Evolutionary conservation across 2,888 invertebrate genomes (phyloP), one percentile per base, ranked within the genome.

Genomic region (Amblyjoppa proteus): DNA sequence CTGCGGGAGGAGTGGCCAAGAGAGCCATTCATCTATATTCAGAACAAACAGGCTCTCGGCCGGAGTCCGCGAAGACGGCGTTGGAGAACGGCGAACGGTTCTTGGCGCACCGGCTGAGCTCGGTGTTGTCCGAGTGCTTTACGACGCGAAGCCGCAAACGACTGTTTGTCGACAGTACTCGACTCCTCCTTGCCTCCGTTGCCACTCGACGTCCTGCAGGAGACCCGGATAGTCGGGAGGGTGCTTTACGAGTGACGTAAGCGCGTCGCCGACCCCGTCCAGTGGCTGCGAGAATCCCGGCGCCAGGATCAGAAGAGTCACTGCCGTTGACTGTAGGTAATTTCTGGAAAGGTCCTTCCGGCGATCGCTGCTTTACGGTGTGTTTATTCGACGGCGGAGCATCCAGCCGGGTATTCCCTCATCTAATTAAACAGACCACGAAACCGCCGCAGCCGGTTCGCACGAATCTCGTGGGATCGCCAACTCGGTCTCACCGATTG

Each of bases 241-340:
- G 81, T 88, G 89, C 88, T 91, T 91, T 91, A 90, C 90, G 90
- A 88, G 88, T 89, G 89, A 89, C 89, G 90, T 88, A 90, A 91
- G 89, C 87, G 89, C 89, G 83, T 74, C 68, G 31, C 41, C 77
- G 45, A 71, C 73, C 71, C 31, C n/a, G n/a, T 51, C 58, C 58
- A 81, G 64, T 28, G 51, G 58, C 34, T 34, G 34, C 34, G 58
- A 58, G 58, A 58, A 58, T 31, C n/a, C 28, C 31, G 31, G 7
- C 20, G 78, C 61, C 34, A 49, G 58, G 45, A 58, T 58, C 61
- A 58, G 49, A 34, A 34, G 31, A 49, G 31, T 45, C 61, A 7
- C 28, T 45, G 41, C 28, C 64, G 61, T 64, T 11, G 20, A 64
- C 75, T 25, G 38, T 64, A 61, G 61, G 49, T 74, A 75, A 75